These are phyloP conservation scores for Lasioglossum pauxillum DNA, from an alignment of 2,888 invertebrate genomes.

Conservation along the genomic window DNA sequence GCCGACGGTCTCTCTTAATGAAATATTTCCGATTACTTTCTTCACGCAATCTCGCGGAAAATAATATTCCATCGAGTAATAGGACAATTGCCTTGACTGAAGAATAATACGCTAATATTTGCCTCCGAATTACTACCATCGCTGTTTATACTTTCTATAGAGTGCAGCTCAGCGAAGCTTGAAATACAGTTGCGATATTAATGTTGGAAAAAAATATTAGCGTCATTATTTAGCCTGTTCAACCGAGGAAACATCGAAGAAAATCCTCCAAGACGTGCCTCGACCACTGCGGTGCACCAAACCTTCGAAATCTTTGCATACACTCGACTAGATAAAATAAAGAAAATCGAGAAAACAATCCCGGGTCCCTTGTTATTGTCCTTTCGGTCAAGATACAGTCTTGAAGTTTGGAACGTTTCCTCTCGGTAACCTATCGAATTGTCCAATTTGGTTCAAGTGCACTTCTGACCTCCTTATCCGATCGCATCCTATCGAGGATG, in stretches of 20 bases:
- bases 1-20: slow-evolving; percentile 10
- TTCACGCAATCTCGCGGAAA: neutral
- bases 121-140: neutral
- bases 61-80: neutral
- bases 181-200: neutral
- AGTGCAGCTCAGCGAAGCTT: neutral
- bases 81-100: neutral
- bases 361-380: neutral
- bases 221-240: neutral
- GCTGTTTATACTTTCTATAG: no score
- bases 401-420: neutral
- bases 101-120: neutral
- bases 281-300: neutral
- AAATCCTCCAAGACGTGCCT: neutral
- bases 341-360: neutral
- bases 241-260: neutral
- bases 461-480: neutral
- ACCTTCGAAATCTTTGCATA: neutral
- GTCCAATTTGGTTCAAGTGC: slow-evolving; percentile 9
- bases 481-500: neutral
- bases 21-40: slow-evolving; percentile 11
- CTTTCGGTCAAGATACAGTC: neutral
- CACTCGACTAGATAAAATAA: neutral
- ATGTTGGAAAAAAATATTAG: neutral
- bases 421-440: slow-evolving; percentile 3